These are phyloP conservation scores for Entomobrya multifasciata DNA, from an alignment of 2,888 invertebrate genomes.

Conservation along the genomic window DNA sequence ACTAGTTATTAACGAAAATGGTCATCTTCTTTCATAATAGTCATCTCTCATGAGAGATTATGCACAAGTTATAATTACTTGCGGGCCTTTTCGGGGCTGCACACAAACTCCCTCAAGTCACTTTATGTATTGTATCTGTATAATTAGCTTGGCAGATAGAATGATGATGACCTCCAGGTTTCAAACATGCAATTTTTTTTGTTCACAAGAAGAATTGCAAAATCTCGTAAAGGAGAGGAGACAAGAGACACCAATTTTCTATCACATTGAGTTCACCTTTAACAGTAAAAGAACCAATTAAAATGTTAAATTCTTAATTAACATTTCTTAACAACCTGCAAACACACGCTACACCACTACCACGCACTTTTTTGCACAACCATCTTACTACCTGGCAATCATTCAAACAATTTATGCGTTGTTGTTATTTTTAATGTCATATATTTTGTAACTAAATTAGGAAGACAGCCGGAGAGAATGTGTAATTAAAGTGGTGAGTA, in stretches of 20 bases:
- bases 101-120: slow-evolving; percentile 40
- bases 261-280: slow-evolving; percentile 2
- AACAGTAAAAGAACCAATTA: slow-evolving; percentile 29
- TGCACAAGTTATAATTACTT: slow-evolving; percentile 55
- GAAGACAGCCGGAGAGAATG: neutral
- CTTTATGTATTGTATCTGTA: too few relatives aligned
- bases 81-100: slow-evolving; percentile 39
- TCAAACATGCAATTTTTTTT: slow-evolving; percentile 18
- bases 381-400: neutral
- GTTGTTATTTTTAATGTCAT: slow-evolving; percentile 15
- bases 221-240: slow-evolving; percentile 26
- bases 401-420: neutral
- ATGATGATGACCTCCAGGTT: slow-evolving; percentile 19
- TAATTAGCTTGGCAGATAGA: neutral
- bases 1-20: slow-evolving; percentile 36
- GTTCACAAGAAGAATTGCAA: slow-evolving; percentile 13
- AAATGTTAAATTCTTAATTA: slow-evolving; percentile 52
- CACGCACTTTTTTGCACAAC: neutral
- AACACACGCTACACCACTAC: neutral
- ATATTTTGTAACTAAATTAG: slow-evolving; percentile 12
- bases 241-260: slow-evolving; percentile 1
- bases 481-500: neutral
- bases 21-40: slow-evolving; percentile 17
- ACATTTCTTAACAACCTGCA: slow-evolving; percentile 16
- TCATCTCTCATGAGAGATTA: neutral